A percentile compares a stretch with the other conserved stretches of the same genome.
Evolutionary conservation across 2,113 vertebrate species (phyloP).

Genomic region (Paedocypris sp.): DNA sequence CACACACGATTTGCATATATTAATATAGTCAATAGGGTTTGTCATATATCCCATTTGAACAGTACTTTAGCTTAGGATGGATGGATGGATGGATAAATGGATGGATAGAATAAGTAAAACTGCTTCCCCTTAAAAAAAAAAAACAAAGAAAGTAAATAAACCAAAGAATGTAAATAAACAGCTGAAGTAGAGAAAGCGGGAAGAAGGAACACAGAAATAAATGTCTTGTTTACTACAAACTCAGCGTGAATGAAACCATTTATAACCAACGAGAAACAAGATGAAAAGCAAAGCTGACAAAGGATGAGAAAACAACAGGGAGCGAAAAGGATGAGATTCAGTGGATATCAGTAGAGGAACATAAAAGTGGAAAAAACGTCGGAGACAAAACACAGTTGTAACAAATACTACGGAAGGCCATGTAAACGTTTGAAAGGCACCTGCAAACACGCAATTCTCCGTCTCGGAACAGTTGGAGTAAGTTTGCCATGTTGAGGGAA

Average conservation of each 20-base stretch:
- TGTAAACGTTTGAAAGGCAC: not conserved
- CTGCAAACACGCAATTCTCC: not conserved
- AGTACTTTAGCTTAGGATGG: too few species aligned
- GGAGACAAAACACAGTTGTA: not conserved
- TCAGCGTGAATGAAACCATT: slow-evolving; percentile 10
- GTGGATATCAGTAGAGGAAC: not conserved
- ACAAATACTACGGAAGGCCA: not conserved
- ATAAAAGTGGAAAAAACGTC: not conserved
- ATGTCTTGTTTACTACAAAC: slow-evolving; percentile 26
- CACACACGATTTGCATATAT: too few species aligned
- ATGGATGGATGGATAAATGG: too few species aligned
- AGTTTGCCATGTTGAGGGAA: not conserved
- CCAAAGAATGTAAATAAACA: not conserved
- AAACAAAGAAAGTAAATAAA: too few species aligned
- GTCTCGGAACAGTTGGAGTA: not conserved
- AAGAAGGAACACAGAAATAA: slow-evolving; percentile 5
- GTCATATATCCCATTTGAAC: too few species aligned
- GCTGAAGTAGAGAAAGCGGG: not conserved
- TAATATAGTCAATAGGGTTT: too few species aligned
- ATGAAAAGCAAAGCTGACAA: not conserved
- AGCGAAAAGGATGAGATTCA: not conserved
- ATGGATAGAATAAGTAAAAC: too few species aligned
- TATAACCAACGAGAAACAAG: not conserved
- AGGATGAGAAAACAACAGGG: slow-evolving; percentile 12
- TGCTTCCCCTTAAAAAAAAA: too few species aligned